Evolutionary conservation across 2,113 vertebrate genomes (phyloP), one percentile per base, ranked within the genome.

Genomic region (Engraulis encrasicolus): DNA sequence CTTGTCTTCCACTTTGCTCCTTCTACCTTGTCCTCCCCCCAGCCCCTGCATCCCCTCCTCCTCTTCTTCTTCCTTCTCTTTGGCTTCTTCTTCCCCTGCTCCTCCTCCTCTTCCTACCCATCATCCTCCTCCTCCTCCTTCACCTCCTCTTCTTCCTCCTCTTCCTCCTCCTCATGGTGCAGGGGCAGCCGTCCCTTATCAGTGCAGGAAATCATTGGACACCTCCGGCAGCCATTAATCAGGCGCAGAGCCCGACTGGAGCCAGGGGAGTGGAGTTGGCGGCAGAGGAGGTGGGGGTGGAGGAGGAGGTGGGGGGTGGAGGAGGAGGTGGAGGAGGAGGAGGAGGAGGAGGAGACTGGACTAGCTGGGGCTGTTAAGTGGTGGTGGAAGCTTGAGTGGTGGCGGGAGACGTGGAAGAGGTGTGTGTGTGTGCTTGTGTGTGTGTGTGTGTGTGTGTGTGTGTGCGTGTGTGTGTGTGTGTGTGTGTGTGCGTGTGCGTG

Each of bases 161-260:
- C 92, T 91, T 84, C 45, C 4, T 3, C 9, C 40, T 9, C 15
- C 54, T 23, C 37, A 85, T 48, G 48, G 82, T 34, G 61, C 61
- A 40, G 66, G 74, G 91, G 91, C 48, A 91, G 90, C 88, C 93
- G 93, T 94, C 95, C 95, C 94, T 97, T 96, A 95, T 96, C 94
- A 96, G 95, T 93, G 93, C 94, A 95, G 93, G 93, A 95, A 96
- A 95, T 96, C 93, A 92, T 90, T 93, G 95, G 96, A 97, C 96
- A 97, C 95, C 95, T 97, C 96, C 95, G 94, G 96, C 95, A 96
- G 96, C 95, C 95, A 95, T 97, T 96, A 96, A 97, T 97, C 96
- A 97, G 93, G 94, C 90, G 2, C 94, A 93, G 96, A 97, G 95
- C 86, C 96, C 89, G 95, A 89, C 95, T 95, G 96, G 96, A 97